Evolutionary conservation across 1,140 invertebrate genomes (phyloP).

Genomic region (Acromyrmex charruanus): DNA sequence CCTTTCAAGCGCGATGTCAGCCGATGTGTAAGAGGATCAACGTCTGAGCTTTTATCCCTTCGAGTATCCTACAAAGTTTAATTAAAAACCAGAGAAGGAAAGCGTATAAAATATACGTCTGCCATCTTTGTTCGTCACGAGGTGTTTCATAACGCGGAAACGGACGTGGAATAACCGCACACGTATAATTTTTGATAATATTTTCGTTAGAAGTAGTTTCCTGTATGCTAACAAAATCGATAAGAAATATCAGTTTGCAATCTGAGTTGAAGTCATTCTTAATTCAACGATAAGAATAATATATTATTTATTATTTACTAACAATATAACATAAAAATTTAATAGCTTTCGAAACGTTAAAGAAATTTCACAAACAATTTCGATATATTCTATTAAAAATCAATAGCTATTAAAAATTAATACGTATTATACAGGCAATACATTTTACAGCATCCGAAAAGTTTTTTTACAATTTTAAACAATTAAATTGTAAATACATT

Average conservation of each 20-base stretch:
- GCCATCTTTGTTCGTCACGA: constrained; percentile 47
- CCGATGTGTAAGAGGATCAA: constrained; percentile 60
- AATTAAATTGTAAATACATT: neutral
- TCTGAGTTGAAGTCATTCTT: neutral
- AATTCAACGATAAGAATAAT: neutral
- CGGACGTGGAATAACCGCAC: constrained; percentile 25
- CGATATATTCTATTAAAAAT: neutral
- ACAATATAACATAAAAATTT: neutral
- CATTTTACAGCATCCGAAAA: neutral
- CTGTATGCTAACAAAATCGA: constrained; percentile 23
- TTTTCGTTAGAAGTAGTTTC: neutral
- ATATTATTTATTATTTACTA: too few species aligned
- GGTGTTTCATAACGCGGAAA: constrained; percentile 48
- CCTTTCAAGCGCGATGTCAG: constrained; percentile 60
- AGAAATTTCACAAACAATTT: neutral
- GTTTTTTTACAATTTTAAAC: neutral
- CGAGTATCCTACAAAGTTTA: constrained; percentile 69
- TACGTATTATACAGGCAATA: neutral
- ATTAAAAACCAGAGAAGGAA: constrained; percentile 69
- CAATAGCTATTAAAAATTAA: neutral
- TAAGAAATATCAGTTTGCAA: neutral
- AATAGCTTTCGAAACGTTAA: neutral
- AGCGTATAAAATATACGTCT: constrained; percentile 49
- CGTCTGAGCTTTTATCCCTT: constrained; percentile 68
- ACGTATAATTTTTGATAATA: constrained; percentile 48